Percentiles rank a stretch among this genome's conserved stretches.
These are phyloP conservation scores for Diabrotica undecimpunctata DNA, from an alignment of 1,140 invertebrate genomes.

Conservation along the genomic window DNA sequence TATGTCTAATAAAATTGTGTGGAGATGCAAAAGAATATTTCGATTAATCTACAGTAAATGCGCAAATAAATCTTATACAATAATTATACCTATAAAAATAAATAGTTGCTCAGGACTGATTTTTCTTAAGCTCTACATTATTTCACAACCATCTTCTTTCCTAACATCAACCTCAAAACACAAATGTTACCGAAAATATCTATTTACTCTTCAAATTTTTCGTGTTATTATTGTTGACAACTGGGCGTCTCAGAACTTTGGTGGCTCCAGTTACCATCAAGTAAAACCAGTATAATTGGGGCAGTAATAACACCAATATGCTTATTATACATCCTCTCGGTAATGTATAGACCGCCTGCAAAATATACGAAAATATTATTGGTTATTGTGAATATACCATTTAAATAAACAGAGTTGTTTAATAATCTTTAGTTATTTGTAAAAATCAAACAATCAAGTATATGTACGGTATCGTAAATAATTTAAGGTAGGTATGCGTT, in stretches of 20 bases:
- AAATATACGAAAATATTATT: background rate
- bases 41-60: no score
- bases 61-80: no score
- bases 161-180: background rate
- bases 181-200: background rate
- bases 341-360: conserved; percentile 53
- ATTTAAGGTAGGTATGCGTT: no score
- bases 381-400: background rate
- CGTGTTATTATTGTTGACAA: conserved; percentile 28
- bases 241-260: conserved; percentile 49
- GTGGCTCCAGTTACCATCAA: conserved; percentile 62
- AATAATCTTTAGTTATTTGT: no score
- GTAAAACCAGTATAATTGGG: conserved; percentile 69
- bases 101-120: no score
- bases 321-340: conserved; percentile 62
- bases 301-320: conserved; percentile 59
- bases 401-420: no score
- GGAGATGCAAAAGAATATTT: no score
- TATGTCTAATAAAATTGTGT: no score
- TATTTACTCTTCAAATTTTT: conserved; percentile 21
- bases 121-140: background rate
- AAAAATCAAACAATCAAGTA: no score
- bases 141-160: background rate
- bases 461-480: no score
- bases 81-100: no score